A percentile compares a stretch with the other conserved stretches of the same genome.
These are phyloP conservation scores for Drosophila tanythrix DNA, from an alignment of 2,888 invertebrate species.

Conservation along the genomic window DNA sequence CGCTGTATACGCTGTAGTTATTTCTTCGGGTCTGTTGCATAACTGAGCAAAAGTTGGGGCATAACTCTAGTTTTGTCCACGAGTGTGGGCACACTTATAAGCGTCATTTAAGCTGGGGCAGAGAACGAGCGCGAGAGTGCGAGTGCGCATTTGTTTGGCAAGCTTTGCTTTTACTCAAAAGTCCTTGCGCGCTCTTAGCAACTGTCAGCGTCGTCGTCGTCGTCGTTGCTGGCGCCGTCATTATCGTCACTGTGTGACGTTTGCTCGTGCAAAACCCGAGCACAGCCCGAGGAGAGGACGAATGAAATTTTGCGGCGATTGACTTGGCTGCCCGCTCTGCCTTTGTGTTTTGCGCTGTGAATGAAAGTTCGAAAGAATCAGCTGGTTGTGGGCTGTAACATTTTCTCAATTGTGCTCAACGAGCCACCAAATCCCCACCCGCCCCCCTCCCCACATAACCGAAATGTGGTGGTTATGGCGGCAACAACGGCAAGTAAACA, in stretches of 20 bases:
- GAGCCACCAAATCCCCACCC: background rate
- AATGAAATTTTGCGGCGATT: conserved; percentile 36
- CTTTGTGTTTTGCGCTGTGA: conserved; percentile 73
- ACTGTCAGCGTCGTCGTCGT: conserved; percentile 24
- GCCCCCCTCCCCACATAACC: background rate
- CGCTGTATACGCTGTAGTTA: background rate
- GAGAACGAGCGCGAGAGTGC: conserved; percentile 40
- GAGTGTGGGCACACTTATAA: conserved; percentile 43
- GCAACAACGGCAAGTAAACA: conserved; percentile 74
- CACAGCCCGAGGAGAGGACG: conserved; percentile 27
- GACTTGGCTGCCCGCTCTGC: conserved; percentile 40
- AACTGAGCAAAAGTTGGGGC: background rate
- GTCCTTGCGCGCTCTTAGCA: conserved; percentile 48
- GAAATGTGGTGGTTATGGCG: conserved; percentile 25
- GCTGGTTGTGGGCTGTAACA: conserved; percentile 71
- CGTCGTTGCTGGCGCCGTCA: conserved; percentile 23
- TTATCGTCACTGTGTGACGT: conserved; percentile 58
- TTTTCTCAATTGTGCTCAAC: conserved; percentile 69
- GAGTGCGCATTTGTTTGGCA: conserved; percentile 76
- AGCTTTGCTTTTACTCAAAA: conserved; percentile 53
- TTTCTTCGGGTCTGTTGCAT: background rate
- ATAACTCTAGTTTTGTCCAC: conserved; percentile 13
- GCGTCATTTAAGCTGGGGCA: conserved; percentile 35
- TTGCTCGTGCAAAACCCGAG: conserved; percentile 43
- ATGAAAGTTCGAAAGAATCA: conserved; percentile 76